A percentile compares a stretch with the other conserved stretches of the same genome.
Evolutionary conservation across 2,888 invertebrate genomes (phyloP).

Genomic region (Aleiodes alternator): DNA sequence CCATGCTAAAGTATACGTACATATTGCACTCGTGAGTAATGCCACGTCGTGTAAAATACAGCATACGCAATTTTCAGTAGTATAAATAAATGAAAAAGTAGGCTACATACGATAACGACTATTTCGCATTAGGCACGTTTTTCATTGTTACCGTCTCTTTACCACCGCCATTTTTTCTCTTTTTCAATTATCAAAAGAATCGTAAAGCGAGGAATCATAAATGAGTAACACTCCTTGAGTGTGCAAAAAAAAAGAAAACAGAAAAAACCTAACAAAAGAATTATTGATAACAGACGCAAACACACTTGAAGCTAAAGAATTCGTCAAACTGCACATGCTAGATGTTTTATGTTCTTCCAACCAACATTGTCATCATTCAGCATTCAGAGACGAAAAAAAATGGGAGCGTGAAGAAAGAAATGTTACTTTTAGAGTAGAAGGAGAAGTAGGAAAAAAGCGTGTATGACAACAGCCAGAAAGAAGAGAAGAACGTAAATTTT

Average conservation of each 20-base stretch:
- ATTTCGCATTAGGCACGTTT: constrained; percentile 18
- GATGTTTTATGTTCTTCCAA: constrained; percentile 6
- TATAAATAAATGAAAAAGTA: constrained; percentile 21
- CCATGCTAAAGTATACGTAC: neutral
- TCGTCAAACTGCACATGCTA: constrained; percentile 11
- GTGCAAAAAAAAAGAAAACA: neutral
- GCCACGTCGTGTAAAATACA: constrained; percentile 5
- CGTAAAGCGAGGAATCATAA: neutral
- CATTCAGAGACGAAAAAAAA: neutral
- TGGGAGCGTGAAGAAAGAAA: no score
- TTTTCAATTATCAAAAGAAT: constrained; percentile 16
- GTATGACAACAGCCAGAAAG: neutral
- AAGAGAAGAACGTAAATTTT: constrained; percentile 22
- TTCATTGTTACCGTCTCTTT: constrained; percentile 14
- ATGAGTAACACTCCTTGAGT: neutral
- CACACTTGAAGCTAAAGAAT: neutral
- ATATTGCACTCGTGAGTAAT: neutral
- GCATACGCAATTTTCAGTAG: neutral
- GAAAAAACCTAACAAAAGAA: neutral
- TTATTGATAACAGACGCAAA: constrained; percentile 12
- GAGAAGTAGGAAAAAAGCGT: neutral
- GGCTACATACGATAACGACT: constrained; percentile 23
- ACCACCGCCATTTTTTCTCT: neutral
- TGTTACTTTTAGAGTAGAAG: neutral
- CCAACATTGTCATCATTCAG: neutral